Evolutionary conservation across 2,888 invertebrate genomes (phyloP), one percentile per base, ranked within the genome.

Genomic region (Crocallis elinguaria): DNA sequence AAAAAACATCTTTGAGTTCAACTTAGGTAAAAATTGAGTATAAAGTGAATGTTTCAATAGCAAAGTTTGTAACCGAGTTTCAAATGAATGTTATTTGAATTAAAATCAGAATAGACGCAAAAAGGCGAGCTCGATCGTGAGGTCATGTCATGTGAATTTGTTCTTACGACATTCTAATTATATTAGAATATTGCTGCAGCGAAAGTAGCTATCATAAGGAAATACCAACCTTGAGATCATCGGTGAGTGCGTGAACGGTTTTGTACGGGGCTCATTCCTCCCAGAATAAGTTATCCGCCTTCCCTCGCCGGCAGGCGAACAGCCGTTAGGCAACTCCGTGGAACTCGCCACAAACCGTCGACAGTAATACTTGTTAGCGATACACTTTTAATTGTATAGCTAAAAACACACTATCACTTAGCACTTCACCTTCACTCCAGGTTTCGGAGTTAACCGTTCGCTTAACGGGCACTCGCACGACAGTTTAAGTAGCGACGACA

Each of bases 201-300:
- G 44, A 48, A 49, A 50, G 37, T 39, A 43, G 29, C 33, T 33
- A 49, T 35, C 17, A 51, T 27, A 42, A 43, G 43, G 38, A 44
- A 38, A 54, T 25, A 54, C 53, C 43, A 54, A 91, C 91, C 91
- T 90, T 88, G 90, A 90, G 90, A 90, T 91, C 91, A 91, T 91
- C 90, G 91, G 88, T 89, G 85, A 86, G 87, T 88, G 83, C 82
- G 77, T 80, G 82, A 85, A 69, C 79, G 80, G 82, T 88, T 82
- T 79, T 88, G 79, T 82, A 79, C 88, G 85, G 89, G 89, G 89
- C 89, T 90, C 91, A 91, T 91, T 89, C 89, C 90, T 91, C 90
- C 91, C 90, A 86, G 83, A 84, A 71, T 75, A 80, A 79, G 79
- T 78, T 76, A 75, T 82, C 74, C 87, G 88, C 88, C 88, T 83